Evolutionary conservation across 2,888 invertebrate genomes (phyloP).

Genomic region (Torymus texanus): DNA sequence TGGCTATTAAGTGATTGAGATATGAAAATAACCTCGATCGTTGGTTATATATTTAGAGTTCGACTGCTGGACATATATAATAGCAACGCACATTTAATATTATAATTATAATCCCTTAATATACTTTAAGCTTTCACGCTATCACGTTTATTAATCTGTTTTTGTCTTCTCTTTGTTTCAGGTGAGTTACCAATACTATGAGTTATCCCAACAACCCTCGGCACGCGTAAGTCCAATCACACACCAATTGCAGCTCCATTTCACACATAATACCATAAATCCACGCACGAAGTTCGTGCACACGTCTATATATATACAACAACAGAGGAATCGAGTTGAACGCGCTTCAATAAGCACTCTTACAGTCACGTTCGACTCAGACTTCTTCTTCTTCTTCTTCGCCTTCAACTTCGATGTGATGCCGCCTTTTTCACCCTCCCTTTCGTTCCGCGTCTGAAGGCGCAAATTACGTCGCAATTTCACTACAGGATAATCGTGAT

Average conservation of each 20-base stretch:
- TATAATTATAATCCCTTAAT: too few relatives aligned
- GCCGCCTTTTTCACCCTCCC: background rate
- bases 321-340: too few relatives aligned
- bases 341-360: background rate
- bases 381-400: background rate
- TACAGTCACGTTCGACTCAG: conserved; percentile 21
- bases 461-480: conserved; percentile 47
- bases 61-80: too few relatives aligned
- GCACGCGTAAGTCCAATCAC: conserved; percentile 15
- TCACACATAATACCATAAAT: background rate
- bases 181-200: conserved; percentile 26
- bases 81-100: too few relatives aligned
- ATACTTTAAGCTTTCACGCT: background rate
- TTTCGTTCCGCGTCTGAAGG: background rate
- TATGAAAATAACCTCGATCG: too few relatives aligned
- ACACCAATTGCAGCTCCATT: background rate
- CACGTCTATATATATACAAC: too few relatives aligned
- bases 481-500: conserved; percentile 40
- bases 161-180: conserved; percentile 25
- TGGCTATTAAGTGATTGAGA: too few relatives aligned
- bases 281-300: background rate
- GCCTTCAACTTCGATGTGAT: too few relatives aligned
- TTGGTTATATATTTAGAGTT: too few relatives aligned
- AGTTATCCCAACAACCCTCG: background rate
- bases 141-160: too few relatives aligned